Conservation (phyloP, 1,140 invertebrate species). For the Tribolium castaneum region DNA sequence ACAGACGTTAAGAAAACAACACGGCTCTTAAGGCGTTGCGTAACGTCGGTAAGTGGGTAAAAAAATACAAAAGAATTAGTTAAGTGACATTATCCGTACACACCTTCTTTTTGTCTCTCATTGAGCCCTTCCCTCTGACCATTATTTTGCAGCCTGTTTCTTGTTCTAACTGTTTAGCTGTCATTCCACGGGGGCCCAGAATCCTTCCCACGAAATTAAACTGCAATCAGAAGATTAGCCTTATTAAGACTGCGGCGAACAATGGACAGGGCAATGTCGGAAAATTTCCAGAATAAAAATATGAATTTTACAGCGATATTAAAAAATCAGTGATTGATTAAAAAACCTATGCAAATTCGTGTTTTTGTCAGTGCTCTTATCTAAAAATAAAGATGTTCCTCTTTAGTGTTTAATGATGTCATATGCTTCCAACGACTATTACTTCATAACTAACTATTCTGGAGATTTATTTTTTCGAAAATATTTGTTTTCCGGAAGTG, state of each 20-base stretch:
- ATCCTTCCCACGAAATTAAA: slow-evolving; percentile 99
- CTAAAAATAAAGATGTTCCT: not conserved
- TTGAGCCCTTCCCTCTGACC: slow-evolving; percentile 99
- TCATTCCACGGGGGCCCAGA: slow-evolving; percentile 98
- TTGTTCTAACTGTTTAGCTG: slow-evolving; percentile 98
- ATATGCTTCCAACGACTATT: not conserved
- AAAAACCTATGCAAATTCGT: not conserved
- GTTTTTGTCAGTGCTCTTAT: not conserved
- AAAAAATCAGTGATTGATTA: not conserved
- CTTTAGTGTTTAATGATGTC: not conserved
- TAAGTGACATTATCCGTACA: slow-evolving; percentile 58
- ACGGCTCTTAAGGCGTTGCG: not conserved
- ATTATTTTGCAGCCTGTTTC: slow-evolving; percentile 99
- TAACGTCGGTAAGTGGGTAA: slow-evolving; percentile 1
- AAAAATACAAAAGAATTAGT: slow-evolving; percentile 48
- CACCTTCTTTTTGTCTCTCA: slow-evolving; percentile 99
- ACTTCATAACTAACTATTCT: not conserved
- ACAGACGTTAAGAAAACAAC: slow-evolving; percentile 20
- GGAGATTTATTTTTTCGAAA: not conserved
- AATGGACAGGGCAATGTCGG: not conserved
- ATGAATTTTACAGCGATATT: not conserved
- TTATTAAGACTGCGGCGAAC: not conserved
- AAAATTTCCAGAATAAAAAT: not conserved
- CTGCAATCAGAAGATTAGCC: slow-evolving; percentile 74
- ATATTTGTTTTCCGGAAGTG: no score